Evolutionary conservation across 2,797 vertebrate species (phyloP), one percentile per base, ranked within the genome.

Genomic region (Pseudochromis fuscus): DNA sequence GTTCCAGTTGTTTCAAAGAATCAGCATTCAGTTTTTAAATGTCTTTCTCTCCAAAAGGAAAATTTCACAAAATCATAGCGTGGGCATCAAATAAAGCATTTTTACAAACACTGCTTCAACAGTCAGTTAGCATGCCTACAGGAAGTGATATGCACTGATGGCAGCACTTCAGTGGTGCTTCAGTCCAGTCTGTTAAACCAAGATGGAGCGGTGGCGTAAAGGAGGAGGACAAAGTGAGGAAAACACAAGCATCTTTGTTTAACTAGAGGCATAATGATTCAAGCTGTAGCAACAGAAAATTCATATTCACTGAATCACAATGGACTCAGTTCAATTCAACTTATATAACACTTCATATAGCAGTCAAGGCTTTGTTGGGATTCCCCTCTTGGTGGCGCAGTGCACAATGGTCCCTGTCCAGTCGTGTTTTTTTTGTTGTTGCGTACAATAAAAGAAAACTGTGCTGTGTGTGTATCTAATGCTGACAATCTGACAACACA

Each of bases 301-400:
- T 73, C 11, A 64, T 38, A 24, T 67, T 55, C 24, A 61, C 30
- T 75, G 16, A 46, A 3, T 70, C 42, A 71, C 49, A 65, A 35
- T 19, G 23, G 10, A 55, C 45, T 60, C 16, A 25, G 19, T 21
- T 61, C 58, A 6, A 23, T 46, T 68, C 23, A 27, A 25, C 0
- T 16, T 18, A 4, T 10, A 12, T 27, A 7, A 23, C 45, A 55
- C 38, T 37, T 42, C 21, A 45, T 37, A 9, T 33, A 21, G 21
- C 31, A 62, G 48, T 59, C 38, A 23, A 46, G 42, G 21, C 15
- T 53, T 18, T 9, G 42, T 15, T 61, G 15, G 49, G 18, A 25
- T 19, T 40, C 25, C 2, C 72, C 79, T 67, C 66, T 58, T n/a
- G 73, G 78, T 72, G 81, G 84, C 16, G 28, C 74, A 63, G 5